These are phyloP conservation scores for Enteromius thamalakanensis DNA, from an alignment of 2,797 vertebrate species.

Conservation along the genomic window DNA sequence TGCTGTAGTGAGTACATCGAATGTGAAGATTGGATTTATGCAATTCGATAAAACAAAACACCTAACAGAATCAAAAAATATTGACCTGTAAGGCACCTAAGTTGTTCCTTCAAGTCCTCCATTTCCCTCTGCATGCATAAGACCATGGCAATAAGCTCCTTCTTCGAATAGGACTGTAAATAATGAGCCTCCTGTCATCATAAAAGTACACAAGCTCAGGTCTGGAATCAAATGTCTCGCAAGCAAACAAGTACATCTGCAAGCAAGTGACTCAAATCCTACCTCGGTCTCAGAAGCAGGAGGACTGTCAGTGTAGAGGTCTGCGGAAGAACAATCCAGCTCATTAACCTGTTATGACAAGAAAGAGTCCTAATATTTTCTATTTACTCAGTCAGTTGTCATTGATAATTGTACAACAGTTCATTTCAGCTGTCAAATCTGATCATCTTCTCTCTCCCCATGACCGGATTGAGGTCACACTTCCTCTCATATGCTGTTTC, in stretches of 20 bases:
- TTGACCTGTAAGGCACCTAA: constrained; percentile 70
- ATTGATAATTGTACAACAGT: background rate
- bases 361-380: constrained; percentile 43
- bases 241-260: constrained; percentile 1
- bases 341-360: constrained; percentile 62
- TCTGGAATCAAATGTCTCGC: background rate
- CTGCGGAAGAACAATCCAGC: constrained; percentile 58
- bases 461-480: background rate
- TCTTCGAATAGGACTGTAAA: constrained; percentile 67
- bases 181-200: constrained; percentile 60
- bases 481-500: background rate
- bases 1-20: constrained; percentile 50
- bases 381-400: constrained; percentile 29
- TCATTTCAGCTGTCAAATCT: background rate
- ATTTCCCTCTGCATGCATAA: constrained; percentile 70
- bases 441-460: background rate
- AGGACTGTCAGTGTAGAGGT: constrained; percentile 59
- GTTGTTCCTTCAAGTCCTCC: constrained; percentile 69
- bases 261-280: constrained; percentile 40
- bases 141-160: constrained; percentile 69
- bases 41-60: background rate
- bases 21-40: background rate
- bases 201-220: constrained; percentile 15
- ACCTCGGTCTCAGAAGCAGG: constrained; percentile 64
- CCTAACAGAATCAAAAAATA: background rate